A percentile compares a stretch with the other conserved stretches of the same genome.
These are phyloP conservation scores for Nilaparvata lugens DNA, from an alignment of 1,140 invertebrate genomes.

Conservation along the genomic window DNA sequence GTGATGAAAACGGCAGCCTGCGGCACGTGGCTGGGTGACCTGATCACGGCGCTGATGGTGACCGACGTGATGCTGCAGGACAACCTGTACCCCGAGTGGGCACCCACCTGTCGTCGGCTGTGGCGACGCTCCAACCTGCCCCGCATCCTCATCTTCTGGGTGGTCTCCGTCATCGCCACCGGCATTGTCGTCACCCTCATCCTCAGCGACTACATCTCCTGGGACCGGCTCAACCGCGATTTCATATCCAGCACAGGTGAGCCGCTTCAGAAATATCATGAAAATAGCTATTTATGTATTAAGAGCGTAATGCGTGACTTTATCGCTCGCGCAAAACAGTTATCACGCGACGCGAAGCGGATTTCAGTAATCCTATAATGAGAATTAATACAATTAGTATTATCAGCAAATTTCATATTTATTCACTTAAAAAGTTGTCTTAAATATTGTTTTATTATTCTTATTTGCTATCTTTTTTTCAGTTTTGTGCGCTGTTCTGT, in stretches of 20 bases:
- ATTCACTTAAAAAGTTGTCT: too few relatives aligned
- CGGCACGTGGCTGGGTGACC: constrained; percentile 48
- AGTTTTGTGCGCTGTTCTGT: too few relatives aligned
- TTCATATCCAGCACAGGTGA: constrained; percentile 41
- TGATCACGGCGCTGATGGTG: constrained; percentile 45
- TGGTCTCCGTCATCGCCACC: constrained; percentile 36
- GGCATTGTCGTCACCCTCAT: constrained; percentile 43
- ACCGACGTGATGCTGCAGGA: constrained; percentile 52
- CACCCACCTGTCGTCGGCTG: constrained; percentile 33
- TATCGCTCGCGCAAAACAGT: too few relatives aligned
- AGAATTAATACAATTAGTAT: too few relatives aligned
- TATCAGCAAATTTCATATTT: too few relatives aligned
- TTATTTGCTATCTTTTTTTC: too few relatives aligned
- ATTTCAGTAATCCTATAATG: too few relatives aligned
- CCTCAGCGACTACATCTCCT: constrained; percentile 43
- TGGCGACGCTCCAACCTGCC: constrained; percentile 37
- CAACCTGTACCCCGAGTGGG: constrained; percentile 44
- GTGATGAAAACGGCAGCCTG: constrained; percentile 47
- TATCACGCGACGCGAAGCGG: too few relatives aligned
- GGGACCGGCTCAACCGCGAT: constrained; percentile 43
- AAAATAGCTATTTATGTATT: neutral
- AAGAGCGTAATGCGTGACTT: too few relatives aligned
- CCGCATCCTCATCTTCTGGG: constrained; percentile 46
- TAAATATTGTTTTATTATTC: too few relatives aligned
- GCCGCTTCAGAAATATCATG: too few relatives aligned